phyloP scores from a whole-genome alignment of 1,140 invertebrate genomes.

The Macrocentrus cingulum region DNA sequence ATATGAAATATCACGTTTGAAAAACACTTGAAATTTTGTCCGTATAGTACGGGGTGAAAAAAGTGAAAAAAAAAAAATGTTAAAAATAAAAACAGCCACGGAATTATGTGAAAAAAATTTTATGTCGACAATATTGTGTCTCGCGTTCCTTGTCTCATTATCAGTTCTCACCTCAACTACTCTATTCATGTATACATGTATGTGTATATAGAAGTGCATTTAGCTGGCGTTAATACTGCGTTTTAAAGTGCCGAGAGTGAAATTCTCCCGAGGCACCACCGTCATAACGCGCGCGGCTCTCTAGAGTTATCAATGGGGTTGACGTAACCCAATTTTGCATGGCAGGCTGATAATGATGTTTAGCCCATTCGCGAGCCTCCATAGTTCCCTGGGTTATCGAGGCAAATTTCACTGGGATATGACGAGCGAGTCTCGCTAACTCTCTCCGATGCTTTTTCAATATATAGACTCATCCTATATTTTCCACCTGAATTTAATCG shows the following conservation, averaged over 20 bases:
- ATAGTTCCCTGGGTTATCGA: neutral
- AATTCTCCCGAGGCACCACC: slow-evolving; percentile 12
- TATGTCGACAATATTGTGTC: too few relatives aligned
- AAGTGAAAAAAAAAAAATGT: too few relatives aligned
- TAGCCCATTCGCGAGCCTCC: neutral
- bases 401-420: neutral
- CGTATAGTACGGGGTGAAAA: too few relatives aligned
- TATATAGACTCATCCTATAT: neutral
- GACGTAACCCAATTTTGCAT: slow-evolving; percentile 16
- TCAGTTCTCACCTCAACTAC: neutral
- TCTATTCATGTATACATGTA: neutral
- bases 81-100: neutral
- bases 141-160: neutral
- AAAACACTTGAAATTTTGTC: too few relatives aligned
- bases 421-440: slow-evolving; percentile 16
- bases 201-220: neutral
- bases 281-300: neutral
- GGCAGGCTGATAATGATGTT: slow-evolving; percentile 15
- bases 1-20: too few relatives aligned
- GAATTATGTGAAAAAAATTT: neutral
- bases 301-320: slow-evolving; percentile 17
- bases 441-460: neutral
- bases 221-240: neutral
- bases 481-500: neutral
- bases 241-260: slow-evolving; percentile 4